These are phyloP conservation scores for Cryptus armator DNA, from an alignment of 2,888 invertebrate species.

Conservation along the genomic window DNA sequence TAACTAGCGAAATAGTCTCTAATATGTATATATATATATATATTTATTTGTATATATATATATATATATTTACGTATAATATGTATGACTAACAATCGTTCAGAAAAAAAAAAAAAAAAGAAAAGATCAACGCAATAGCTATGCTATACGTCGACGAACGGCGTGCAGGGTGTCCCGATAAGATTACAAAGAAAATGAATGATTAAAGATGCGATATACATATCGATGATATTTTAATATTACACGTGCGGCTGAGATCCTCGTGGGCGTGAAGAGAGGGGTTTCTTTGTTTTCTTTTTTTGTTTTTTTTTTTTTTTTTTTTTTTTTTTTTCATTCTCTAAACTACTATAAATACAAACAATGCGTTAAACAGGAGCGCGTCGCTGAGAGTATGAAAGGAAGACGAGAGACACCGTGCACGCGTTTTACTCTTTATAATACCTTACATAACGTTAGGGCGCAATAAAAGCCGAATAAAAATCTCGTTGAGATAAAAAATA, in stretches of 20 bases:
- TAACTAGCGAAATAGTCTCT: slow-evolving; percentile 50
- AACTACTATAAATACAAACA: slow-evolving; percentile 54
- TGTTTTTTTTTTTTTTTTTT: slow-evolving; percentile 6
- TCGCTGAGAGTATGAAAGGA: slow-evolving; percentile 32
- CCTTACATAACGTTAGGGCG: slow-evolving; percentile 25
- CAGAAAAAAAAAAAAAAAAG: slow-evolving; percentile 37
- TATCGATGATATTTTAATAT: slow-evolving; percentile 39
- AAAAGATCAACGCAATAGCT: slow-evolving; percentile 12
- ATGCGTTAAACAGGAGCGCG: slow-evolving; percentile 10
- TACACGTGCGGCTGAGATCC: slow-evolving; percentile 52
- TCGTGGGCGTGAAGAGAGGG: slow-evolving; percentile 19
- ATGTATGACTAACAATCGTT: slow-evolving; percentile 47
- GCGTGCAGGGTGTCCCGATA: slow-evolving; percentile 55
- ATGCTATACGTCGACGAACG: slow-evolving; percentile 36
- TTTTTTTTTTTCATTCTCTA: slow-evolving; percentile 19
- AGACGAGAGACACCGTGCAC: slow-evolving; percentile 58
- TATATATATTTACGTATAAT: slow-evolving; percentile 23
- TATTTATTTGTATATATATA: slow-evolving; percentile 31
- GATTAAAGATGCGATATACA: slow-evolving; percentile 18
- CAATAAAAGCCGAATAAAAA: slow-evolving; percentile 43
- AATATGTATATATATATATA: slow-evolving; percentile 37
- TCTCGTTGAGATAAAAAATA: slow-evolving; percentile 39
- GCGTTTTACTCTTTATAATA: slow-evolving; percentile 17
- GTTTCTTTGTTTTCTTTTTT: slow-evolving; percentile 2
- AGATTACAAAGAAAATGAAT: slow-evolving; percentile 31